Conservation (phyloP, 2,113 vertebrate genomes). For the Chloropsis cyanopogon region DNA sequence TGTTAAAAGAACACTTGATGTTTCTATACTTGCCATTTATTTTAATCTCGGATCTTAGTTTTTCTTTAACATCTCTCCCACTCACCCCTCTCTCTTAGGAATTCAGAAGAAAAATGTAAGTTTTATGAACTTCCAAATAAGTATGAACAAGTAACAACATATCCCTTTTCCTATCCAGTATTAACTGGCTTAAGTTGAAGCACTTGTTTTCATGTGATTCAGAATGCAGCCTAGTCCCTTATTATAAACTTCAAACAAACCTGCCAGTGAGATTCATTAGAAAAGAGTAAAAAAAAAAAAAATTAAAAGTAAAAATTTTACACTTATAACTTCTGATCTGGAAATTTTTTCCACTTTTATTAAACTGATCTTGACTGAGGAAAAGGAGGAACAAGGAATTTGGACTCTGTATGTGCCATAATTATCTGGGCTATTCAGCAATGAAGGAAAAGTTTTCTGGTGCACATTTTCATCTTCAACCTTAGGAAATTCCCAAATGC, state of each 20-base stretch:
- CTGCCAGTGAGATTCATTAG: background rate
- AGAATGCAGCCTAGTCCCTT: background rate
- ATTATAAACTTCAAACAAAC: background rate
- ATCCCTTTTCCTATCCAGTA: background rate
- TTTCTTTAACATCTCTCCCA: background rate
- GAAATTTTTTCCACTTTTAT: background rate
- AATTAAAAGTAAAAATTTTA: background rate
- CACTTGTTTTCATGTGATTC: background rate
- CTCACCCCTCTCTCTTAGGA: background rate
- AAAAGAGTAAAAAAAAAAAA: background rate
- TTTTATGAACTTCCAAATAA: background rate
- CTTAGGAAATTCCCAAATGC: rapidly evolving
- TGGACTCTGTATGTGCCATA: background rate
- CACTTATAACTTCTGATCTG: background rate
- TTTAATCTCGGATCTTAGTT: background rate
- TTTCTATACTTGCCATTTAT: background rate
- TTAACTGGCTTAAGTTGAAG: background rate
- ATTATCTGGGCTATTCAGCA: background rate
- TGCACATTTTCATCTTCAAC: background rate
- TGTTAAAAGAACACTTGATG: background rate
- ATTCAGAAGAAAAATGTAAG: background rate
- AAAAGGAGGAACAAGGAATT: background rate
- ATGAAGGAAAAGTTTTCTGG: background rate
- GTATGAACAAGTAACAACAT: background rate
- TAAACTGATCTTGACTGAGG: background rate